These are phyloP conservation scores for Ophonus ardosiacus DNA, from an alignment of 2,888 invertebrate genomes.

Conservation along the genomic window DNA sequence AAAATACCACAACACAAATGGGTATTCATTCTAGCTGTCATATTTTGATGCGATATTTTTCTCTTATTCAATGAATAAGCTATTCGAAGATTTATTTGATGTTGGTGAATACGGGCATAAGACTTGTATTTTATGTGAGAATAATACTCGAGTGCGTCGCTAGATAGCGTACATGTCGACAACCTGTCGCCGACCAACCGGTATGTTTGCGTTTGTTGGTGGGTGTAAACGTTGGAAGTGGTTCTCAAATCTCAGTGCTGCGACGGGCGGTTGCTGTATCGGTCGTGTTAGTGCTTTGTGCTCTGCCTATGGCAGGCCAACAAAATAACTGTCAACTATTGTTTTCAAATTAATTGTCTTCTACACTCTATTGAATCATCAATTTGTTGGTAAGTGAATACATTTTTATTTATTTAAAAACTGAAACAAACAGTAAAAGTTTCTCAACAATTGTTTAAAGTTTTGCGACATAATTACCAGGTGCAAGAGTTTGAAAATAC, in stretches of 20 bases:
- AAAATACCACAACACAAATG: too few relatives aligned
- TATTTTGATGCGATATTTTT: too few relatives aligned
- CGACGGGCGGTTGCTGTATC: slow-evolving; percentile 1
- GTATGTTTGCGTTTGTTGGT: slow-evolving; percentile 5
- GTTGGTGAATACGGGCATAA: too few relatives aligned
- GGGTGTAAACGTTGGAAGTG: slow-evolving; percentile 21
- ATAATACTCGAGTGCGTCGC: background rate
- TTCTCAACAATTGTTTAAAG: slow-evolving; percentile 8
- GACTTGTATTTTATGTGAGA: background rate
- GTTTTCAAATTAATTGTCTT: slow-evolving; percentile 43
- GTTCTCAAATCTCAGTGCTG: background rate
- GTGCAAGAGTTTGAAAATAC: slow-evolving; percentile 15
- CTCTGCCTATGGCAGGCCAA: slow-evolving; percentile 58
- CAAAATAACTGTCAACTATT: slow-evolving; percentile 57
- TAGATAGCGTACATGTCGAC: slow-evolving; percentile 5
- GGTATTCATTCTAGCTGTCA: too few relatives aligned
- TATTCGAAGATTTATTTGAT: too few relatives aligned
- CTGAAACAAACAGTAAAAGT: background rate
- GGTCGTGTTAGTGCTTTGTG: slow-evolving; percentile 53
- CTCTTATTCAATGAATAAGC: too few relatives aligned
- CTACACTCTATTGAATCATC: slow-evolving; percentile 18
- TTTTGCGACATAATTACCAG: slow-evolving; percentile 38
- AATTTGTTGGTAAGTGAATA: slow-evolving; percentile 37
- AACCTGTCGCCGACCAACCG: slow-evolving; percentile 25
- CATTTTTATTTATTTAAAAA: slow-evolving; percentile 35